phyloP scores from a whole-genome alignment of 2,797 vertebrate species.

The Cirrhinus mrigala region DNA sequence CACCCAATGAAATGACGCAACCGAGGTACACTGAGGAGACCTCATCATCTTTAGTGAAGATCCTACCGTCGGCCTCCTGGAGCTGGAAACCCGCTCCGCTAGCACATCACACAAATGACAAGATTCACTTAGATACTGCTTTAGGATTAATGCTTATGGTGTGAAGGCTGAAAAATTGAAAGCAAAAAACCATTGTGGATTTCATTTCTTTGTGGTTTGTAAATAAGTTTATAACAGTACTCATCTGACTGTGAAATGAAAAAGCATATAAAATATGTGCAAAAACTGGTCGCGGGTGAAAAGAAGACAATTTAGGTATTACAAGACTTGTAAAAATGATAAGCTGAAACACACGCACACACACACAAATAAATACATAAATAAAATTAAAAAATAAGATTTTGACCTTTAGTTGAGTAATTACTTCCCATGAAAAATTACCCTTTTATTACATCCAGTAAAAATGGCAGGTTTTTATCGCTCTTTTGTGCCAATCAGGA shows the following conservation, averaged over 20 bases:
- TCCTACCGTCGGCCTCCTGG: background rate
- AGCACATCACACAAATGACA: background rate
- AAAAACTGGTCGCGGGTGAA: background rate
- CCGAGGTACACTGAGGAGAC: slow-evolving; percentile 73
- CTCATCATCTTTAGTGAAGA: slow-evolving; percentile 52
- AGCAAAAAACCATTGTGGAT: background rate
- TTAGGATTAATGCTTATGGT: background rate
- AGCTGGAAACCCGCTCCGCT: background rate
- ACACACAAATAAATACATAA: background rate
- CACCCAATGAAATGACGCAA: slow-evolving; percentile 75
- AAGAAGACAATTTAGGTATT: background rate
- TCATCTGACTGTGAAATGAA: slow-evolving; percentile 41
- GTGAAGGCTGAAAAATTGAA: slow-evolving; percentile 10
- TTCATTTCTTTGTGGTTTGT: slow-evolving; percentile 10
- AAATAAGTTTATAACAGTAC: background rate
- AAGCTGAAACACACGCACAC: background rate
- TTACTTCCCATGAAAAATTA: background rate
- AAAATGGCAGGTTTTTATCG: background rate
- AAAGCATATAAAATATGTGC: background rate
- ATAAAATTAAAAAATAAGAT: background rate
- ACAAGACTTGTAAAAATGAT: background rate
- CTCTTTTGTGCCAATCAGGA: background rate
- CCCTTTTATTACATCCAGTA: background rate
- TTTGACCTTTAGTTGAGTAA: background rate
- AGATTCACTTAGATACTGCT: slow-evolving; percentile 16